A percentile compares a stretch with the other conserved stretches of the same genome.
Conservation (phyloP, 2,113 vertebrate species). For the Trogon surrucura region DNA sequence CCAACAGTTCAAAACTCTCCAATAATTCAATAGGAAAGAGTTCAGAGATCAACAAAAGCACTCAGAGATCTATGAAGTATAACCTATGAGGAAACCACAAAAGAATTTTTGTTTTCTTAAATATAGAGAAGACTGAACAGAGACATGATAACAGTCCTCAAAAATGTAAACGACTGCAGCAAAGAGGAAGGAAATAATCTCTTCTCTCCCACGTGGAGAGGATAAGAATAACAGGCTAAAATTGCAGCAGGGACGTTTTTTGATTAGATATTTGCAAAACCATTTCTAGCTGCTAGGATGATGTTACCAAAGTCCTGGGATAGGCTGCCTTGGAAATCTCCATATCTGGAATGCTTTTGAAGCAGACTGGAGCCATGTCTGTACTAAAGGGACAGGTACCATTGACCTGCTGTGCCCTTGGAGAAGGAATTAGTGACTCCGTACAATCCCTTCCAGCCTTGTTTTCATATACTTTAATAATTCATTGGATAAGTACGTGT, state of each 20-base stretch:
- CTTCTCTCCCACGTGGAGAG: slow-evolving; percentile 45
- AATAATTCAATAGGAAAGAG: not conserved
- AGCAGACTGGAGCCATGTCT: not conserved
- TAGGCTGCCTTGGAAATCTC: not conserved
- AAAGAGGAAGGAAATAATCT: slow-evolving; percentile 59
- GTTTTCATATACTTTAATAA: not conserved
- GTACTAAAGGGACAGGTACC: not conserved
- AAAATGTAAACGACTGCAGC: slow-evolving; percentile 61
- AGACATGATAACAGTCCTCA: slow-evolving; percentile 63
- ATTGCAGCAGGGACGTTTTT: not conserved
- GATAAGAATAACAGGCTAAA: slow-evolving; percentile 53
- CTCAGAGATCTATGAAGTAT: slow-evolving; percentile 14
- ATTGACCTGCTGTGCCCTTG: not conserved
- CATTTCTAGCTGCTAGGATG: not conserved
- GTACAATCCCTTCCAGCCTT: not conserved
- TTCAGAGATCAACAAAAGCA: not conserved
- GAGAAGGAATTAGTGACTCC: not conserved
- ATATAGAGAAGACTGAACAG: slow-evolving; percentile 11
- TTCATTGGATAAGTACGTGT: not conserved
- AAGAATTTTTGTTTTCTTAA: slow-evolving; percentile 56
- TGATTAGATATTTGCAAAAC: not conserved
- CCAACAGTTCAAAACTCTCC: not conserved
- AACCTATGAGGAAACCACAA: not conserved
- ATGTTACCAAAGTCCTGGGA: not conserved
- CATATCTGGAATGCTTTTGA: not conserved